Evolutionary conservation across 2,888 invertebrate species (phyloP).

Genomic region (Phoenoteleia sp.): DNA sequence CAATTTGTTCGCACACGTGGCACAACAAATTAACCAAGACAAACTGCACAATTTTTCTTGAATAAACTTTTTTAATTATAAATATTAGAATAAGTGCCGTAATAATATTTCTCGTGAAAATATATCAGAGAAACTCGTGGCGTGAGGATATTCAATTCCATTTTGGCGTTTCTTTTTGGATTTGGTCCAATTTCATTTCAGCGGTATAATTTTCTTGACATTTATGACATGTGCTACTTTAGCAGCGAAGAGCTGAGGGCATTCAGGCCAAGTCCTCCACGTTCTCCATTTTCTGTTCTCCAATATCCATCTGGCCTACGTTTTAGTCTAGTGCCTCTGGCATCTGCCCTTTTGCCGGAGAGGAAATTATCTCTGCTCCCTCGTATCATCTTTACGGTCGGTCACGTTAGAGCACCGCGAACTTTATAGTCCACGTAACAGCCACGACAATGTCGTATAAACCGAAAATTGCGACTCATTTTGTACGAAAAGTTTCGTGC

Average conservation of each 20-base stretch:
- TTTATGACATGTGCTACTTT: constrained; percentile 73
- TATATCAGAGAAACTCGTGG: constrained; percentile 46
- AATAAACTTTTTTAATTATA: background rate
- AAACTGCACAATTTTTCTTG: too few relatives aligned
- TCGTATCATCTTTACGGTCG: constrained; percentile 78
- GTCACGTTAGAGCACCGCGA: constrained; percentile 72
- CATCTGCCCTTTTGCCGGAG: constrained; percentile 72
- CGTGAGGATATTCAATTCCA: constrained; percentile 65
- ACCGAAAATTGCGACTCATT: constrained; percentile 57
- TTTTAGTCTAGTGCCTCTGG: constrained; percentile 62
- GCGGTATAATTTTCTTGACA: constrained; percentile 72
- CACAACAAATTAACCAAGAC: too few relatives aligned
- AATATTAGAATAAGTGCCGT: background rate
- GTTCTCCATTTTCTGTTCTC: constrained; percentile 72
- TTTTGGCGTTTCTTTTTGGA: constrained; percentile 66
- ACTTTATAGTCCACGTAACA: constrained; percentile 70
- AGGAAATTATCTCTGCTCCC: constrained; percentile 77
- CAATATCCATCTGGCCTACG: constrained; percentile 64
- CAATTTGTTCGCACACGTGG: too few relatives aligned
- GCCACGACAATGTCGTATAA: constrained; percentile 69
- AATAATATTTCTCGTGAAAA: constrained; percentile 13
- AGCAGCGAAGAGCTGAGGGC: constrained; percentile 65
- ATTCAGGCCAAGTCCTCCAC: constrained; percentile 68
- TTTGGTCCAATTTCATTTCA: constrained; percentile 72
- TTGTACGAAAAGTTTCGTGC: constrained; percentile 57